Evolutionary conservation across 2,888 invertebrate genomes (phyloP).

Genomic region (Gymnocheta viridis): DNA sequence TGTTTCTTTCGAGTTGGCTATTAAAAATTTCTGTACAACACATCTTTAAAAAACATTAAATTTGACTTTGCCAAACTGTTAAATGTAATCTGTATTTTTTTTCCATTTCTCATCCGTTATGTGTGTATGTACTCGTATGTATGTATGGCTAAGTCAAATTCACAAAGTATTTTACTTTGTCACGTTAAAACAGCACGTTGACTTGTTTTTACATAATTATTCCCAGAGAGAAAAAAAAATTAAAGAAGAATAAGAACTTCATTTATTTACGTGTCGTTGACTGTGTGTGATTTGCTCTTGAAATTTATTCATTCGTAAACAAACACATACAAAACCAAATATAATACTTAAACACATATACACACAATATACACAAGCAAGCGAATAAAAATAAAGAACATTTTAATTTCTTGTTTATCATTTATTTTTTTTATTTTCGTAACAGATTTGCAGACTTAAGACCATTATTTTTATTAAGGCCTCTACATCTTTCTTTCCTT

Average conservation of each 20-base stretch:
- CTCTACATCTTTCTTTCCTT: neutral
- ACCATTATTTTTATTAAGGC: slow-evolving; percentile 1
- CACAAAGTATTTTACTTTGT: neutral
- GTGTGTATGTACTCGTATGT: neutral
- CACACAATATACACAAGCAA: neutral
- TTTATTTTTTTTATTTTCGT: slow-evolving; percentile 45
- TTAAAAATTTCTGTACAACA: slow-evolving; percentile 15
- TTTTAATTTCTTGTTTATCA: slow-evolving; percentile 65
- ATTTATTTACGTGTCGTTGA: slow-evolving; percentile 4
- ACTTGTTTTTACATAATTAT: slow-evolving; percentile 61
- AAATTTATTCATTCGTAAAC: slow-evolving; percentile 38
- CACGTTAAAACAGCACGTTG: slow-evolving; percentile 41
- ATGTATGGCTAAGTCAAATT: neutral
- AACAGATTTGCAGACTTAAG: slow-evolving; percentile 43
- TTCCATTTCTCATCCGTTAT: neutral
- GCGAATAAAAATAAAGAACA: neutral
- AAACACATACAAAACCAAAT: neutral
- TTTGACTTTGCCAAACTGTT: slow-evolving; percentile 29
- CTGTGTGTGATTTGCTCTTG: slow-evolving; percentile 33
- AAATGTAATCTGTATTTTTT: slow-evolving; percentile 9
- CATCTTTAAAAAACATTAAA: slow-evolving; percentile 17
- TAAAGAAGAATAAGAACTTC: slow-evolving; percentile 2
- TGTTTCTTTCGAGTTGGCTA: neutral
- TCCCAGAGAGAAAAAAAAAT: slow-evolving; percentile 28
- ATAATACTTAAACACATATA: neutral